These are phyloP conservation scores for Eilema depressum DNA, from an alignment of 2,888 invertebrate species.

Conservation along the genomic window DNA sequence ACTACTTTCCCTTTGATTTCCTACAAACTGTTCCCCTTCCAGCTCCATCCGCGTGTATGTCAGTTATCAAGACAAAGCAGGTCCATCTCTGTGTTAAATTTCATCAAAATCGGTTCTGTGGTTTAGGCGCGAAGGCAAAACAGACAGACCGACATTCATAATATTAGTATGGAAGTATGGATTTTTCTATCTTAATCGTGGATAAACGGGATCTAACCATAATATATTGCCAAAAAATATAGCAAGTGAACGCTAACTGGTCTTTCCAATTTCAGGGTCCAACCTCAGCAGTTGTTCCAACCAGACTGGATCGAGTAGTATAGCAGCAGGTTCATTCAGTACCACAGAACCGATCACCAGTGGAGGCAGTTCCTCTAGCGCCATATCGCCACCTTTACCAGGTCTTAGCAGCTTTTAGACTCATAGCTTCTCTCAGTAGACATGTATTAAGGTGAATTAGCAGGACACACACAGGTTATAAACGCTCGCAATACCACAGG, in stretches of 20 bases:
- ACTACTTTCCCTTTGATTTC: too few relatives aligned
- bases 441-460: background rate
- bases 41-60: too few relatives aligned
- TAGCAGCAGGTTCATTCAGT: conserved; percentile 82
- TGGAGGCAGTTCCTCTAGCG: conserved; percentile 83
- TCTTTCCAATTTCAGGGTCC: conserved; percentile 69
- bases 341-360: conserved; percentile 83
- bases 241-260: background rate
- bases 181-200: too few relatives aligned
- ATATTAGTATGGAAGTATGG: too few relatives aligned
- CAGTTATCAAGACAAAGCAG: too few relatives aligned
- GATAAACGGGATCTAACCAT: background rate
- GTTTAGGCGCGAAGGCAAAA: too few relatives aligned
- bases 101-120: too few relatives aligned
- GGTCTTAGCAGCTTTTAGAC: conserved; percentile 55
- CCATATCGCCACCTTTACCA: conserved; percentile 83
- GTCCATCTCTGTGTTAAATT: too few relatives aligned
- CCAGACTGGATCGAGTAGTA: conserved; percentile 83
- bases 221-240: background rate
- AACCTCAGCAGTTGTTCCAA: conserved; percentile 85
- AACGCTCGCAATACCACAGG: background rate
- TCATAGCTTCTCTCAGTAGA: background rate
- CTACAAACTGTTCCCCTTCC: too few relatives aligned
- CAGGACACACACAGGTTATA: background rate
- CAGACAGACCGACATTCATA: too few relatives aligned